Base-by-base conservation (phyloP, 2,888 invertebrate genomes). In the Amphipoea oculea region DNA sequence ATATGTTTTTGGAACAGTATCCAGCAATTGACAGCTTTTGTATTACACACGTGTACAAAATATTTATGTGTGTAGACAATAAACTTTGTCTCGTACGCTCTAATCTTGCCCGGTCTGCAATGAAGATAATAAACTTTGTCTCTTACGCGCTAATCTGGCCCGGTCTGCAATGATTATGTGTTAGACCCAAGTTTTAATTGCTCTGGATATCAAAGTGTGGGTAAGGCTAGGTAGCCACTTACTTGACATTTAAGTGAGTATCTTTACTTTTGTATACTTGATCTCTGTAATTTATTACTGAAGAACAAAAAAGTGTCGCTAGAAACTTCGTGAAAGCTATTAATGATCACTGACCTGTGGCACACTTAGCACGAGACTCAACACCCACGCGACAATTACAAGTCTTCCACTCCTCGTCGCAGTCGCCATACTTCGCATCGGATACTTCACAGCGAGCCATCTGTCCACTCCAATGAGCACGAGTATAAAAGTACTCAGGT, bases 401-500 rank as follows among this genome's bases (percentile, higher is more conserved):
- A 98, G 97, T 74, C 98, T 97, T 79, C 97, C 97, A 85, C 98
- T 98, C 20, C 98, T 97, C 75, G 98, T 97, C 0, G 98, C 97
- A 79, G 98, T 98, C 12, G 97, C 97, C 92, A 98, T 96, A 86
- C 96, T 97, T 90, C 98, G 98, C 98, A 98, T 98, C 0, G 99
- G 99, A 93, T 98, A 98, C 88, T 98, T 97, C 17, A 99, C 98
- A 1, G 98, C 98, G 71, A 98, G 97, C 97, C 98, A 98, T 76
- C 99, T 97, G 92, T 99, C 99, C 68, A 98, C 97, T 17, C 98
- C 98, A 89, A 99, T 98, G 69, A 98, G 97, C 57, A 99, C 98
- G 48, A 98, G 96, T 65, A 99, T 97, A 93, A 98, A 99, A 0
- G 99, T 99, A 82, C 98, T 98, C 84, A 98, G 95, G 92, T 99